Evolutionary conservation across 1,140 invertebrate genomes (phyloP), one percentile per base, ranked within the genome.

Genomic region (Octopus bimaculoides): DNA sequence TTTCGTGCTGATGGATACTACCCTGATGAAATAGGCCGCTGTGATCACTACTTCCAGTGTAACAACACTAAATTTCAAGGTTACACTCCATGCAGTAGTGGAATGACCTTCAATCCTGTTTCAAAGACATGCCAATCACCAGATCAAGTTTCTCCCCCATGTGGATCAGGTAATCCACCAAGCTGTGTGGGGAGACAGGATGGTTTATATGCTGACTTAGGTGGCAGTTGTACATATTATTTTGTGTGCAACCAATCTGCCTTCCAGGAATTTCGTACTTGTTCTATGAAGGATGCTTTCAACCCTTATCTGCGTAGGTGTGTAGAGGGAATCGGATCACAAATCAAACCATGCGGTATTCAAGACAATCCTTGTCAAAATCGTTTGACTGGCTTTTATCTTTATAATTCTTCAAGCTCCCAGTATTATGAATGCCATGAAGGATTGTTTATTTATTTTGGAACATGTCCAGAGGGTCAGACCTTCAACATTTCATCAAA

Each of bases 11-110:
- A 84, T 69, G 82, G 80, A 9, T 81, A 80, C 69, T 85, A 85
- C 71, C 81, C 84, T 12, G 84, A 85, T 75, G 84, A 85, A 53
- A 82, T 83, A 76, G 82, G 84, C n/a, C 81, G 82, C 9, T 85
- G 84, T 77, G 82, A 81, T 14, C 82, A 83, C 7, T 85, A 81
- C 78, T 85, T 83, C 78, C 73, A 82, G 54, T 85, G 84, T 54
- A 75, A 75, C 4, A 52, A 82, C 73, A 52, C 66, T 8, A 14
- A 76, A 3, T 85, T 85, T 71, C 20, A 52, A 1, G 80, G 80
- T 12, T 83, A 83, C 52, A 80, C 81, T 53, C 79, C 83, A 61
- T 85, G 84, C 77, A 80, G 80, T 7, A 56, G 80, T 0, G 81
- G 79, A 8, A 81, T 77, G n/a, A 81, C 82, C 10, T 85, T 85